Evolutionary conservation across 2,888 invertebrate genomes (phyloP).

Genomic region (Hyles lineata): DNA sequence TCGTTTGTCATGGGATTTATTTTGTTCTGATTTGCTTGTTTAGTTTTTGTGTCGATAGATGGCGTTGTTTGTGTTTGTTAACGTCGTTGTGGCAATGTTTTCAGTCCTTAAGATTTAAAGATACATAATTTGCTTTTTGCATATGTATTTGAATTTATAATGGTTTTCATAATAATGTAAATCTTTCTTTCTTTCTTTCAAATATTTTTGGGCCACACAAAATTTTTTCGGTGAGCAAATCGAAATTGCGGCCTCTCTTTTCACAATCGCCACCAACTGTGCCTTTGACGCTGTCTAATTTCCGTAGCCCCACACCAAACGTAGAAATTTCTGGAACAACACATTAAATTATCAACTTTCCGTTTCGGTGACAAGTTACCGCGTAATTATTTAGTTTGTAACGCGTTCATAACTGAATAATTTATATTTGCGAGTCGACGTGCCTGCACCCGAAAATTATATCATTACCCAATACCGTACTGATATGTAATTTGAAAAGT

Average conservation of each 20-base stretch:
- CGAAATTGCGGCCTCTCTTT: too few relatives aligned
- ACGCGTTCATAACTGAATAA: not conserved
- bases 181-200: too few relatives aligned
- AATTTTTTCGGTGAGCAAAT: too few relatives aligned
- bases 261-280: not conserved
- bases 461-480: not conserved
- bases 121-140: too few relatives aligned
- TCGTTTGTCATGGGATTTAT: conserved; percentile 12
- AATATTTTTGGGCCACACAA: too few relatives aligned
- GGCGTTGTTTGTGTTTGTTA: not conserved
- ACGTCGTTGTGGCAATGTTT: not conserved
- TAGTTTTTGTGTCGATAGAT: not conserved
- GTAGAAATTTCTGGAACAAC: not conserved
- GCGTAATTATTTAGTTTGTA: not conserved
- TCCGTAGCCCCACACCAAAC: not conserved
- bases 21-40: not conserved
- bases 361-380: not conserved
- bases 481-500: not conserved
- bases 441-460: not conserved
- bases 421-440: not conserved
- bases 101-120: not conserved
- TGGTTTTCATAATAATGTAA: too few relatives aligned
- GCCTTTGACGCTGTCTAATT: not conserved
- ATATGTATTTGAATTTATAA: too few relatives aligned
- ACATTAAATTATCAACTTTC: not conserved